Evolutionary conservation across 2,888 invertebrate species (phyloP), one percentile per base, ranked within the genome.

Genomic region (Sminthurides aquaticus): DNA sequence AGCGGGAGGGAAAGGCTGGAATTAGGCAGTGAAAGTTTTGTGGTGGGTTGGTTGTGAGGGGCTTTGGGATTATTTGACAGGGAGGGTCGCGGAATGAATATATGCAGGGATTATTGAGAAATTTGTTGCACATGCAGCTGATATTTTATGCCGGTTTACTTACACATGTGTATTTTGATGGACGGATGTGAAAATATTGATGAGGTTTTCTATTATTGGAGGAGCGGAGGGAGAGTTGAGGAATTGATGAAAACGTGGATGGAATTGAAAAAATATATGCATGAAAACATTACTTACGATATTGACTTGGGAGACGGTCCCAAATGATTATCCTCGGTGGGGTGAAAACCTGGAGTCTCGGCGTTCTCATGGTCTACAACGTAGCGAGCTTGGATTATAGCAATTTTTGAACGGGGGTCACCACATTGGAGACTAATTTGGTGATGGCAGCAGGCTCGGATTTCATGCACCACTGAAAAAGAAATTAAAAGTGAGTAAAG

Each of bases 371-470:
- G 57, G 49, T 69, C 68, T 28, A 66, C 68, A 28, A 74, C 66
- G 64, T 71, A 74, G 28, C 74, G 66, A 49, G 72, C 71, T 61
- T 74, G 74, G 27, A 74, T 67, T 62, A 74, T 71, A 27, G 70
- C 72, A 49, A 74, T 71, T 66, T 65, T 74, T 26, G 68, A 69
- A 54, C 67, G 57, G 43, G 54, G 56, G 48, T 70, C 64, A 29
- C 62, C 57, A 60, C 74, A 74, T 49, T 67, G 65, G 15, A 74
- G 65, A 18, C 67, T 64, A 54, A 74, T 70, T 65, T 67, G 69
- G 57, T 74, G 72, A 62, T 73, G 71, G 60, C 74, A 74, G 64
- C 74, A 74, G 62, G 71, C 72, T 64, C 67, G 67, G 28, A 74
- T 65, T 66, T 74, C 74, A 67, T 65, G 71, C 57, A 73, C 72